Base-by-base conservation (phyloP, 2,113 vertebrate genomes). In the Bubo scandiacus region DNA sequence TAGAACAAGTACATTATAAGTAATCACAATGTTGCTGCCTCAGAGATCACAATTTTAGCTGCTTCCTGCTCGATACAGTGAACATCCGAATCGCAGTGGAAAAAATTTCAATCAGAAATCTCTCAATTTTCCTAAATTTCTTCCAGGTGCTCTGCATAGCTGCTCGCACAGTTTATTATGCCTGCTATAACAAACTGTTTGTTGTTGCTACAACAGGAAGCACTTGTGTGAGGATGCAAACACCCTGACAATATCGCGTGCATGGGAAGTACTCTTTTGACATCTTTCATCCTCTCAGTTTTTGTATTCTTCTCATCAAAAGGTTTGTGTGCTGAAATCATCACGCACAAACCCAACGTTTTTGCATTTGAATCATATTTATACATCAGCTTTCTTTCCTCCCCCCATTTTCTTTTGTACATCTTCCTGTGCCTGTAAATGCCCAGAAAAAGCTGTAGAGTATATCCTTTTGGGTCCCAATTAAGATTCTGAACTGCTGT, bases 381-480 rank as follows among this genome's bases (percentile, higher is more conserved):
- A 81, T 79, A 78, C 34, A 82, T 89, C 84, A 59, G 55, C 80
- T 86, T 94, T 81, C 84, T 90, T 78, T 61, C 61, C 38, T 86
- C 10, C 49, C 57, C 54, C 78, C 17, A 30, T 82, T 91, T 87
- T 95, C 95, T 94, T 96, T 94, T 96, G 61, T 96, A 88, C 78
- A 22, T 75, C 86, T 97, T 97, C 86, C 62, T 87, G 59, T 81
- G 91, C 94, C 95, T 97, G 94, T 86, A 96, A 98, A 97, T 87
- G 94, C 93, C 90, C 95, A 96, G 94, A n/a, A 97, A 97, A 97
- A 87, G 88, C 94, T 95, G 92, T 95, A 96, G 73, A 89, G 74
- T 91, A 95, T 97, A 99, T 98, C 98, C 99, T 99, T 99, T 98
- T 99, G 98, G 99, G 98, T 99, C 98, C 98, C 99, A 99, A 99